Evolutionary conservation across 2,113 vertebrate species (phyloP).

Genomic region (Onychostruthus taczanowskii): DNA sequence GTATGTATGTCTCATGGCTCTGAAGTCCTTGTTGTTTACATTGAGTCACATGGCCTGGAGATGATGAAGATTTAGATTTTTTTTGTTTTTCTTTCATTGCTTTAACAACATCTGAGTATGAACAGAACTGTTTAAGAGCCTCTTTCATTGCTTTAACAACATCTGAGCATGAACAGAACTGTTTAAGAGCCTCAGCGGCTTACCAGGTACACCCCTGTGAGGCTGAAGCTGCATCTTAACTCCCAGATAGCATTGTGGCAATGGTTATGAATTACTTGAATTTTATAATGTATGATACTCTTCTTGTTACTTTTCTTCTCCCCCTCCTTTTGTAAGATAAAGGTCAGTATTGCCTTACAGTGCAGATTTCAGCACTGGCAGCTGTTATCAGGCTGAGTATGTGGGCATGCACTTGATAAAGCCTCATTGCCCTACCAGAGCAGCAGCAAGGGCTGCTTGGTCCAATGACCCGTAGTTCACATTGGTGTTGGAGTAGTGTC

Average conservation of each 20-base stretch:
- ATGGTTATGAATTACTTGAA: not conserved
- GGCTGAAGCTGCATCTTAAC: not conserved
- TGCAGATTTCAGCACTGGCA: not conserved
- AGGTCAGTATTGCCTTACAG: not conserved
- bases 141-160: not conserved
- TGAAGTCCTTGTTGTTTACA: not conserved
- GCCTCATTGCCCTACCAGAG: not conserved
- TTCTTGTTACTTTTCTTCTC: not conserved
- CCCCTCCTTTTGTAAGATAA: not conserved
- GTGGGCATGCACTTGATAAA: not conserved
- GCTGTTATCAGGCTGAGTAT: not conserved
- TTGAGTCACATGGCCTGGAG: not conserved
- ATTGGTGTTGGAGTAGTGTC: not conserved
- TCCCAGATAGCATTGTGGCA: not conserved
- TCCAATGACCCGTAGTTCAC: not conserved
- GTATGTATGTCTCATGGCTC: constrained; percentile 67
- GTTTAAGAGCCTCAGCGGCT: not conserved
- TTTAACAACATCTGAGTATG: not conserved
- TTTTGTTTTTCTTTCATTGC: not conserved
- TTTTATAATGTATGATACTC: not conserved
- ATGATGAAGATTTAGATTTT: not conserved
- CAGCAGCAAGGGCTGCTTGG: not conserved
- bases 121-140: not conserved
- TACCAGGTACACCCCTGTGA: not conserved
- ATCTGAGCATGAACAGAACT: not conserved